Percentiles rank a stretch among this genome's conserved stretches.
phyloP scores from a whole-genome alignment of 1,140 invertebrate genomes.

The Pseudobourletiella spinata region DNA sequence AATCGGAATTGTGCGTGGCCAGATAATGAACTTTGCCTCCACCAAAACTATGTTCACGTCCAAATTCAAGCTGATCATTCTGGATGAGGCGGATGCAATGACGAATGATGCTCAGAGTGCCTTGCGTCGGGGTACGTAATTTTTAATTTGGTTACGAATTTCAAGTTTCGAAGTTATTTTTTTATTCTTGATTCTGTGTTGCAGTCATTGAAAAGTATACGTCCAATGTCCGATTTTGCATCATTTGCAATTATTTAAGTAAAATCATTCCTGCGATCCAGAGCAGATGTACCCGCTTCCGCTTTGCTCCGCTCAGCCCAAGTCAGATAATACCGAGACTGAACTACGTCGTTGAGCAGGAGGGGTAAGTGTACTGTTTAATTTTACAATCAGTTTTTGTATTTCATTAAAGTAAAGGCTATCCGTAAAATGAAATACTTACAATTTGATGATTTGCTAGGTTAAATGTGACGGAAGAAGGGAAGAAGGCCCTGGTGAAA shows the following conservation, averaged over 20 bases:
- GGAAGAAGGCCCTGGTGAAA: conserved; percentile 78
- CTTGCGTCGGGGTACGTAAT: conserved; percentile 72
- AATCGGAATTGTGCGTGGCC: conserved; percentile 89
- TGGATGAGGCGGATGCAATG: conserved; percentile 99
- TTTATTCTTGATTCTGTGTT: no score
- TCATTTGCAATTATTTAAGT: conserved; percentile 97
- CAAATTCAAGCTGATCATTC: conserved; percentile 91
- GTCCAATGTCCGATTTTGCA: conserved; percentile 94
- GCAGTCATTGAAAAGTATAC: conserved; percentile 97
- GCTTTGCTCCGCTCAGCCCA: conserved; percentile 80
- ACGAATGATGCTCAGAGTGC: conserved; percentile 99
- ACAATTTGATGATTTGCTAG: no score
- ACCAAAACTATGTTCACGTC: conserved; percentile 92
- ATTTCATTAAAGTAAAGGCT: background rate
- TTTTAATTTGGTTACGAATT: no score
- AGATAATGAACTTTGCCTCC: conserved; percentile 96
- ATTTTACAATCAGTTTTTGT: background rate
- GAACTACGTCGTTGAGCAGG: conserved; percentile 70
- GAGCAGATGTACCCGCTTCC: conserved; percentile 92
- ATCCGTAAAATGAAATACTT: no score
- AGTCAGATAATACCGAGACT: conserved; percentile 86
- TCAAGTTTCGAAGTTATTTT: no score
- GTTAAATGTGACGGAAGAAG: conserved; percentile 77
- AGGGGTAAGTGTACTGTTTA: conserved; percentile 58
- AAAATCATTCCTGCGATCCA: conserved; percentile 98